These are phyloP conservation scores for Chionis minor DNA, from an alignment of 2,113 vertebrate genomes.

Conservation along the genomic window DNA sequence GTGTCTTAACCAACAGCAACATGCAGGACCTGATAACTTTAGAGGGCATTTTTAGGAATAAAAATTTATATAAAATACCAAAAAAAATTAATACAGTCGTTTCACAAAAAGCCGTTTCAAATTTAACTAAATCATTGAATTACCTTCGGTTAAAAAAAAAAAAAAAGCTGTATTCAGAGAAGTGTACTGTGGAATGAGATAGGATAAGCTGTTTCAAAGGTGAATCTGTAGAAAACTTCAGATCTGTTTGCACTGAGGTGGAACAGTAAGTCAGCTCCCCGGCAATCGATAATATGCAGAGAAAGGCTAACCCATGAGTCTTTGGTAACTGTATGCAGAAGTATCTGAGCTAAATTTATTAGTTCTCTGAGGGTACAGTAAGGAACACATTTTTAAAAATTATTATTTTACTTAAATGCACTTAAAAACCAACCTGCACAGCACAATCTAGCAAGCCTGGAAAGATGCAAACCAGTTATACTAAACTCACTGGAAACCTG, in stretches of 20 bases:
- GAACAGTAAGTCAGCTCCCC: background rate
- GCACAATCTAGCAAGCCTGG: background rate
- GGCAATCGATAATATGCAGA: background rate
- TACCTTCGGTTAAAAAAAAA: background rate
- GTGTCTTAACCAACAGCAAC: conserved; percentile 47
- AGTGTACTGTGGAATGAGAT: background rate
- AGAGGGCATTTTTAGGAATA: background rate
- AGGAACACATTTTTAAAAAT: background rate
- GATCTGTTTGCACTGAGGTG: background rate
- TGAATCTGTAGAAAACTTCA: background rate
- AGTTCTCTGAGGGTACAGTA: background rate
- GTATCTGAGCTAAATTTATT: background rate
- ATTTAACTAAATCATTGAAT: background rate
- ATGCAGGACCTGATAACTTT: background rate
- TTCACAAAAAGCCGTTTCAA: background rate
- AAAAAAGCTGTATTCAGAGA: background rate
- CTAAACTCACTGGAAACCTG: background rate
- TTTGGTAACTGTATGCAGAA: background rate
- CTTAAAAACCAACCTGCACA: background rate
- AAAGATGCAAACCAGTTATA: background rate
- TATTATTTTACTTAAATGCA: background rate
- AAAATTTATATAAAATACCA: background rate
- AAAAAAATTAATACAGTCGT: background rate
- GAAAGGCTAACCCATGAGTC: background rate
- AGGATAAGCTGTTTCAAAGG: background rate